phyloP scores from a whole-genome alignment of 2,113 vertebrate species.

The Entosphenus tridentatus region DNA sequence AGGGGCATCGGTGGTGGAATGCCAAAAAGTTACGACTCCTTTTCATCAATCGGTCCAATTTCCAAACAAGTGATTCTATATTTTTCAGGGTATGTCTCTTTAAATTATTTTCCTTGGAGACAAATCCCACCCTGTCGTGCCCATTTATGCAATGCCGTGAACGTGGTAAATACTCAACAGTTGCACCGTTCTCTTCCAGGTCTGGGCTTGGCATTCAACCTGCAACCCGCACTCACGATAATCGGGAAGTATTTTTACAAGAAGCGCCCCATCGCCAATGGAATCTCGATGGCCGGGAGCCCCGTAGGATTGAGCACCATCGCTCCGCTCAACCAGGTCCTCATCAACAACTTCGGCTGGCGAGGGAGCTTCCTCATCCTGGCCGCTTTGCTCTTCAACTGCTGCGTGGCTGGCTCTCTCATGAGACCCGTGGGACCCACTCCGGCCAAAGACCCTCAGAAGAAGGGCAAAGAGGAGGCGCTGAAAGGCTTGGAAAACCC shows the following conservation, averaged over 20 bases:
- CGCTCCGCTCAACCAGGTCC: conserved; percentile 3
- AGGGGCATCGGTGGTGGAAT: too few relatives aligned
- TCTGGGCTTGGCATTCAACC: conserved; percentile 3
- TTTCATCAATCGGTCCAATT: too few relatives aligned
- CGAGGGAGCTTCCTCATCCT: conserved; percentile 2
- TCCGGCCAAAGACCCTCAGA: too few relatives aligned
- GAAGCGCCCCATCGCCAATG: background rate
- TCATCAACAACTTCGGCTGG: background rate
- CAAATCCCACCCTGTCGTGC: too few relatives aligned
- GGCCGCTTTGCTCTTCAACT: background rate
- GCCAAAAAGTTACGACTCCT: too few relatives aligned
- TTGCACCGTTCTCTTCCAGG: background rate
- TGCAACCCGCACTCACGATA: conserved; percentile 1
- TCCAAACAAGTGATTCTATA: too few relatives aligned
- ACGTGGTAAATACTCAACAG: too few relatives aligned
- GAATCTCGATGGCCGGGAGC: conserved; percentile 2
- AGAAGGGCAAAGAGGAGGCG: too few relatives aligned
- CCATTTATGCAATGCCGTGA: too few relatives aligned
- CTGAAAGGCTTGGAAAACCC: too few relatives aligned
- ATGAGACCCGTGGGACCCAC: background rate
- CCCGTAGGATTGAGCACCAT: conserved; percentile 1
- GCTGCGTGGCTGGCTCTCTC: background rate
- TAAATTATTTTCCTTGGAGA: too few relatives aligned
- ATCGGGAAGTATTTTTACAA: conserved; percentile 2
- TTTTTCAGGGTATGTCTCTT: too few relatives aligned